phyloP scores from a whole-genome alignment of 2,888 invertebrate species.

The Eurois occulta region DNA sequence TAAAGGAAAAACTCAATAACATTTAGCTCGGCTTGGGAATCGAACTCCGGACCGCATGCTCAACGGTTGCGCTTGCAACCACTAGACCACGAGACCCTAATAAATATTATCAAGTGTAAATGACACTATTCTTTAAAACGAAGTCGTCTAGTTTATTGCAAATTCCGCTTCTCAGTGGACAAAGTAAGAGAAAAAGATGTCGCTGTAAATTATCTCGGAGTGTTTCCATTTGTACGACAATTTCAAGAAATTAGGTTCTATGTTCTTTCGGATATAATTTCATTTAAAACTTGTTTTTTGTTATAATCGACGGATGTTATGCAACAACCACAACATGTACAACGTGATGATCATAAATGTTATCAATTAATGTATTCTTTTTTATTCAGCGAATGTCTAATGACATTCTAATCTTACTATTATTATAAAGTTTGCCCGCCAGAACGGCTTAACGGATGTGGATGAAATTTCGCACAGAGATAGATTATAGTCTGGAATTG shows the following conservation, averaged over 20 bases:
- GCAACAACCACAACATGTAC: neutral
- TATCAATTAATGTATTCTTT: neutral
- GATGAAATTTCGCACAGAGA: neutral
- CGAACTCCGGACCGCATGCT: neutral
- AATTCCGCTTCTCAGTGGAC: slow-evolving; percentile 23
- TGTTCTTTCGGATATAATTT: neutral
- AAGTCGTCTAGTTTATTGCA: slow-evolving; percentile 29
- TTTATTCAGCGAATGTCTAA: neutral
- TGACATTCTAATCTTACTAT: neutral
- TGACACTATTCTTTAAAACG: slow-evolving; percentile 19
- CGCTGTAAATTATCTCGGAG: slow-evolving; percentile 34
- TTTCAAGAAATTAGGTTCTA: slow-evolving; percentile 19
- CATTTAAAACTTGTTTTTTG: neutral
- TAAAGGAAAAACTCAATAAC: neutral
- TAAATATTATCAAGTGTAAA: neutral
- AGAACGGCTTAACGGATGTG: neutral
- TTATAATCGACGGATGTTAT: neutral
- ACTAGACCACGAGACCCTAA: neutral
- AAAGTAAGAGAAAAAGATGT: slow-evolving; percentile 17
- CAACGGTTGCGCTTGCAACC: neutral
- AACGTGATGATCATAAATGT: neutral
- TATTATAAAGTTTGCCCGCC: neutral
- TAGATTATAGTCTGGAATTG: neutral
- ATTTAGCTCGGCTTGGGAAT: neutral
- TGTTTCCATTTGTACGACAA: slow-evolving; percentile 19